phyloP scores from a whole-genome alignment of 2,797 vertebrate species.

The Calcarius lapponicus region DNA sequence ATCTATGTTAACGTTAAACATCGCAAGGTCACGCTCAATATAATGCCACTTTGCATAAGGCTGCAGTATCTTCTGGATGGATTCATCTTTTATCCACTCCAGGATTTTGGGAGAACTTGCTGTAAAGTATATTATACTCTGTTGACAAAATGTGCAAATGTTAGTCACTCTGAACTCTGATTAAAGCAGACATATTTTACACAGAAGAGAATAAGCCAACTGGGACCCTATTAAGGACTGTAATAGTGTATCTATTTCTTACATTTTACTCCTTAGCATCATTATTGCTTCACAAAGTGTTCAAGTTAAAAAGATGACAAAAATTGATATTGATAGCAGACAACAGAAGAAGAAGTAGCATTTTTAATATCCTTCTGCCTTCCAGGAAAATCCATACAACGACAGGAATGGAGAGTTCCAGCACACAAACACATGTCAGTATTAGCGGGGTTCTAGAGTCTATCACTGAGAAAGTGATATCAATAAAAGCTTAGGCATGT shows the following conservation, averaged over 20 bases:
- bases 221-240: not conserved
- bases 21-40: slow-evolving; percentile 91
- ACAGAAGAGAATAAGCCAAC: not conserved
- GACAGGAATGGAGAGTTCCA: not conserved
- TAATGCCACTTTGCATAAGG: slow-evolving; percentile 96
- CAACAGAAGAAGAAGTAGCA: not conserved
- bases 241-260: not conserved
- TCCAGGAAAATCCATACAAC: not conserved
- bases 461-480: not conserved
- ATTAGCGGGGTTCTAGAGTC: not conserved
- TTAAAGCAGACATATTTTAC: not conserved
- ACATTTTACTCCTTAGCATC: not conserved
- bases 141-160: not conserved
- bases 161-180: not conserved
- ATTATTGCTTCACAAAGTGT: not conserved
- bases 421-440: not conserved
- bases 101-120: slow-evolving; percentile 88
- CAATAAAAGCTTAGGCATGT: not conserved
- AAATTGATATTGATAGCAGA: not conserved
- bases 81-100: slow-evolving; percentile 86
- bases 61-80: slow-evolving; percentile 88
- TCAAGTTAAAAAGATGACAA: not conserved
- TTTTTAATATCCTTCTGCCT: not conserved
- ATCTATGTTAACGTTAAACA: slow-evolving; percentile 93
- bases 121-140: slow-evolving; percentile 97